Conservation (phyloP, 2,113 vertebrate genomes). For the Mirza zaza region DNA sequence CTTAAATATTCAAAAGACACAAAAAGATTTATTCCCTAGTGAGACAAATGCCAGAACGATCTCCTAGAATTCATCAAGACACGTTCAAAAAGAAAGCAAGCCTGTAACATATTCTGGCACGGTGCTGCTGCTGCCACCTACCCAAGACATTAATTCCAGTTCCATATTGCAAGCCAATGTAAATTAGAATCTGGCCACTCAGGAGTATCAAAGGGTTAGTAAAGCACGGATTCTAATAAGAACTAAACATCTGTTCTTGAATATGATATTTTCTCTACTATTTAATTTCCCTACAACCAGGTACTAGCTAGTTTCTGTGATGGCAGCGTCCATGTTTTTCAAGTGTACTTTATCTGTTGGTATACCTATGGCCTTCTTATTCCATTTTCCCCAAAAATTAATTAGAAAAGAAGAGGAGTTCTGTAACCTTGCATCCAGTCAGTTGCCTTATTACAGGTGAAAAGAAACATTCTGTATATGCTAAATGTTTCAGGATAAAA, state of each 20-base stretch:
- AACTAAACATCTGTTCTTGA: background rate
- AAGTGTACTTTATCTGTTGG: background rate
- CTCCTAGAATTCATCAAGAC: slow-evolving; percentile 28
- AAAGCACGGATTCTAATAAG: background rate
- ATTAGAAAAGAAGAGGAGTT: background rate
- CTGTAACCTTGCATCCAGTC: background rate
- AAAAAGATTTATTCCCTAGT: slow-evolving; percentile 23
- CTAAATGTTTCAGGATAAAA: background rate
- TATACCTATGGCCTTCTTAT: background rate
- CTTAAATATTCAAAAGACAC: slow-evolving; percentile 38
- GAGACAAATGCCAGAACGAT: background rate
- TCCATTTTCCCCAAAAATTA: background rate
- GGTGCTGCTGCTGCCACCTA: background rate
- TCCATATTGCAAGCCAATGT: background rate
- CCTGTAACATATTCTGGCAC: background rate
- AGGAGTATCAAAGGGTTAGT: background rate
- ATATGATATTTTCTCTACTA: background rate
- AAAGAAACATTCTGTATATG: background rate
- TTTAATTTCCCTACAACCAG: background rate
- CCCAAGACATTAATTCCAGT: background rate
- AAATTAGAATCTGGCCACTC: slow-evolving; percentile 5
- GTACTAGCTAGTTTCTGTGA: background rate
- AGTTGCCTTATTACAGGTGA: background rate
- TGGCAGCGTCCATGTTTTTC: background rate
- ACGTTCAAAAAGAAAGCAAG: background rate